Percentiles rank a stretch among this genome's conserved stretches.
Evolutionary conservation across 1,140 invertebrate species (phyloP).

Genomic region (Arctopsyche grandis): DNA sequence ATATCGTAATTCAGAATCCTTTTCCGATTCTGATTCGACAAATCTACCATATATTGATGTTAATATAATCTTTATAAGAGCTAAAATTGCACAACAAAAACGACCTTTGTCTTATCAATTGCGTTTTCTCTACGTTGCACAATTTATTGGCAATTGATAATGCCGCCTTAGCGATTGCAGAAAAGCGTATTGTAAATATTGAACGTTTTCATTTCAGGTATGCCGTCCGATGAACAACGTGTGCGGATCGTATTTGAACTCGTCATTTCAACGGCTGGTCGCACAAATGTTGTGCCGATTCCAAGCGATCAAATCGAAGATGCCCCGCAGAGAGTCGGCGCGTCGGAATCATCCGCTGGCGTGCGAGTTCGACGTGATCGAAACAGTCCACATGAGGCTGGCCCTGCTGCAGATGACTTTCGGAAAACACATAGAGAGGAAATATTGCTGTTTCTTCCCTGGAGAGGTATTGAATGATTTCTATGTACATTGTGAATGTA

Average conservation of each 20-base stretch:
- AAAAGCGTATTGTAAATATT: too few species aligned
- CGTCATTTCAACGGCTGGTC: constrained; percentile 82
- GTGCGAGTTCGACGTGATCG: constrained; percentile 88
- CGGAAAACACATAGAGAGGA: constrained; percentile 90
- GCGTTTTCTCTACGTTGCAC: neutral
- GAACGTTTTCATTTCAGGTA: too few species aligned
- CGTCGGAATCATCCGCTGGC: constrained; percentile 84
- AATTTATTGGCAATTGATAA: neutral
- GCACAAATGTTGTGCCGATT: constrained; percentile 82
- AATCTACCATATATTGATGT: too few species aligned
- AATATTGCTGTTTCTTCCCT: constrained; percentile 90
- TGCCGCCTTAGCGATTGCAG: neutral
- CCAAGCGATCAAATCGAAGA: constrained; percentile 86
- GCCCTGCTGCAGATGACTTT: constrained; percentile 89
- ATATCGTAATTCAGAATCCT: too few species aligned
- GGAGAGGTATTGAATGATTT: constrained; percentile 90
- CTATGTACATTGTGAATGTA: too few species aligned
- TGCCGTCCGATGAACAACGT: constrained; percentile 80
- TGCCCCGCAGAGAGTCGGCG: constrained; percentile 87
- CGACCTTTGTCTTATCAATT: neutral
- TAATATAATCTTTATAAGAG: too few species aligned
- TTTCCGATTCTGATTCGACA: too few species aligned
- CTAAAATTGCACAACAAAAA: too few species aligned
- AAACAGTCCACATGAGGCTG: constrained; percentile 88
- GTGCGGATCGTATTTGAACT: constrained; percentile 81